These are phyloP conservation scores for Stichopus chloronotus DNA, from an alignment of 35 echinoderm and acorn worm genomes.

Conservation along the genomic window DNA sequence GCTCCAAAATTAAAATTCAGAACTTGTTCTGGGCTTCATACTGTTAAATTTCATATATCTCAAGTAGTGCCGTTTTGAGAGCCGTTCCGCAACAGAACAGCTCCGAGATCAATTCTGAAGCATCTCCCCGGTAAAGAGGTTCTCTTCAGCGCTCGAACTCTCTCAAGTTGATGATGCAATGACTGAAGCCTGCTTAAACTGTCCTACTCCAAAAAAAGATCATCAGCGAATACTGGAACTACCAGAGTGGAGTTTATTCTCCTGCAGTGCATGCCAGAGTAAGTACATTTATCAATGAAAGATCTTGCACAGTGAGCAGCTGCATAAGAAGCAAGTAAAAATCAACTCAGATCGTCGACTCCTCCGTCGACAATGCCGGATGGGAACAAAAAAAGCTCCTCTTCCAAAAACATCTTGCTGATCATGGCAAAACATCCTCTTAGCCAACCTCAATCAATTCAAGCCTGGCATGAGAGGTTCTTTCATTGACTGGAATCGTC, in stretches of 20 bases:
- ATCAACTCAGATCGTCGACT: slow-evolving; percentile 23
- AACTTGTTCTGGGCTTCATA: background rate
- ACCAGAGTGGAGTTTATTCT: background rate
- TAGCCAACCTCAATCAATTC: slow-evolving; percentile 18
- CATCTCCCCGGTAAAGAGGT: background rate
- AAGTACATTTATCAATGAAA: background rate
- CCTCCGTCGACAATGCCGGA: background rate
- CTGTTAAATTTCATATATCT: background rate
- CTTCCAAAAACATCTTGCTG: slow-evolving; percentile 26
- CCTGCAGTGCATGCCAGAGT: background rate
- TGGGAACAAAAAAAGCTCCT: background rate
- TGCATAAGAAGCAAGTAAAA: background rate
- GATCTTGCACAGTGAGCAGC: background rate
- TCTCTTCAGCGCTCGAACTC: background rate
- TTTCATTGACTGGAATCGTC: slow-evolving; percentile 2
- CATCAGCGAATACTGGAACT: background rate
- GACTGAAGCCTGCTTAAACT: background rate
- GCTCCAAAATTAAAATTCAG: background rate
- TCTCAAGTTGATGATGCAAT: slow-evolving; percentile 12
- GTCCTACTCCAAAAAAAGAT: background rate
- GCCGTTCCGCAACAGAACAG: background rate
- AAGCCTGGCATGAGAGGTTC: slow-evolving; percentile 4
- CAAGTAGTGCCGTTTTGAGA: slow-evolving; percentile 1
- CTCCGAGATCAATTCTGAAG: slow-evolving; percentile 19
- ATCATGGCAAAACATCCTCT: slow-evolving; percentile 45